phyloP scores from a whole-genome alignment of 2,797 vertebrate species.

The Sciurus vulgaris region DNA sequence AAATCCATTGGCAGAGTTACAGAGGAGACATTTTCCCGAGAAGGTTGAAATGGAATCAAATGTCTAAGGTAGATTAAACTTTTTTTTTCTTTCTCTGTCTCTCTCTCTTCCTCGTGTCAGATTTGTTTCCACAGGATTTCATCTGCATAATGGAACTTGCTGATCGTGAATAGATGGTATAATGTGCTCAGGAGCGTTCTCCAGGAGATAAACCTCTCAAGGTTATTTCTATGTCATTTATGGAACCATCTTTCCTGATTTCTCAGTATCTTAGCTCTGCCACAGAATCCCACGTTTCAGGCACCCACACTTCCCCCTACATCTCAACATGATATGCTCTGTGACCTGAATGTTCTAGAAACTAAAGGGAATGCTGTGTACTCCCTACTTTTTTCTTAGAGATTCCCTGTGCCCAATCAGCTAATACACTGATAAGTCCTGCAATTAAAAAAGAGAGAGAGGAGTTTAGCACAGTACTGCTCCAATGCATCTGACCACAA shows the following conservation, averaged over 20 bases:
- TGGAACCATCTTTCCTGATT: background rate
- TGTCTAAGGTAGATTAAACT: slow-evolving; percentile 58
- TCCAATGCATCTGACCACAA: background rate
- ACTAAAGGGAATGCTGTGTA: accelerated
- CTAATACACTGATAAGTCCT: background rate
- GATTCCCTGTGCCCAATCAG: background rate
- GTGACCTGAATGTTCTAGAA: background rate
- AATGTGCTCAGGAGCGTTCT: background rate
- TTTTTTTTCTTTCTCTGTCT: background rate
- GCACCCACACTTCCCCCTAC: background rate
- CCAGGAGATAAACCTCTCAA: background rate
- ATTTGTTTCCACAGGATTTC: slow-evolving; percentile 73
- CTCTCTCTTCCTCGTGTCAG: slow-evolving; percentile 40
- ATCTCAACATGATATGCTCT: background rate
- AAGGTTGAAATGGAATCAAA: slow-evolving; percentile 75
- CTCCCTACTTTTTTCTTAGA: background rate
- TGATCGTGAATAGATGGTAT: slow-evolving; percentile 48
- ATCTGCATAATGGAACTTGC: slow-evolving; percentile 71
- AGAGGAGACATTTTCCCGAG: slow-evolving; percentile 66
- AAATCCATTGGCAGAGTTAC: slow-evolving; percentile 60
- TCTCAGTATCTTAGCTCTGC: background rate
- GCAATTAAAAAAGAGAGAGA: background rate
- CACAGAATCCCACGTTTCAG: background rate
- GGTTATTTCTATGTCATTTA: slow-evolving; percentile 47
- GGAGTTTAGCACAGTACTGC: background rate